Percentiles rank a stretch among this genome's conserved stretches.
Conservation (phyloP, 2,113 vertebrate species). For the Cacatua alba region DNA sequence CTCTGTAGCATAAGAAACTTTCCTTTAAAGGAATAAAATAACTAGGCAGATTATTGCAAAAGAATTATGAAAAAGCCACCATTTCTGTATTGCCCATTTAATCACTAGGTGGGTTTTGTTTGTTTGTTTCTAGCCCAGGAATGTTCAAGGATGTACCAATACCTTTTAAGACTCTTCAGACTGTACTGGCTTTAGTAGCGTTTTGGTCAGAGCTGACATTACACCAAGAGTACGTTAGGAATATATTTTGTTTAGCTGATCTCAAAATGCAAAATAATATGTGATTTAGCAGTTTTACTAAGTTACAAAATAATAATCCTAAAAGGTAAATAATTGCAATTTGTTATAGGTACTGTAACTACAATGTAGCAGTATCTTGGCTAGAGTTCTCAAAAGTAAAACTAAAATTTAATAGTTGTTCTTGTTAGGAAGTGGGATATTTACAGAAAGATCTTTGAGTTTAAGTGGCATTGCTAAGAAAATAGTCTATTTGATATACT, state of each 20-base stretch:
- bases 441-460: background rate
- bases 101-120: too few species aligned
- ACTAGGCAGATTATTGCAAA: too few species aligned
- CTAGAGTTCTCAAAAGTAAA: background rate
- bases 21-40: too few species aligned
- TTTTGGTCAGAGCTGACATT: background rate
- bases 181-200: background rate
- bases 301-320: background rate
- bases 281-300: background rate
- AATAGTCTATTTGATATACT: background rate
- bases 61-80: too few species aligned
- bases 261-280: background rate
- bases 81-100: too few species aligned
- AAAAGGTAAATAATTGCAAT: background rate
- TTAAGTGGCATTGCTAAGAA: background rate
- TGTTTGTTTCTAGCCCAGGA: too few species aligned
- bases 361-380: background rate
- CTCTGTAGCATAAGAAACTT: too few species aligned
- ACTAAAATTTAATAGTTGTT: background rate
- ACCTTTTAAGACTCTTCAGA: background rate
- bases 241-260: background rate
- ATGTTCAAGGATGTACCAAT: too few species aligned
- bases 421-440: background rate
- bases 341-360: background rate
- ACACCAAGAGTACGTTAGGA: background rate